Conservation (phyloP, 2,888 invertebrate genomes). For the Tinea trinotella region DNA sequence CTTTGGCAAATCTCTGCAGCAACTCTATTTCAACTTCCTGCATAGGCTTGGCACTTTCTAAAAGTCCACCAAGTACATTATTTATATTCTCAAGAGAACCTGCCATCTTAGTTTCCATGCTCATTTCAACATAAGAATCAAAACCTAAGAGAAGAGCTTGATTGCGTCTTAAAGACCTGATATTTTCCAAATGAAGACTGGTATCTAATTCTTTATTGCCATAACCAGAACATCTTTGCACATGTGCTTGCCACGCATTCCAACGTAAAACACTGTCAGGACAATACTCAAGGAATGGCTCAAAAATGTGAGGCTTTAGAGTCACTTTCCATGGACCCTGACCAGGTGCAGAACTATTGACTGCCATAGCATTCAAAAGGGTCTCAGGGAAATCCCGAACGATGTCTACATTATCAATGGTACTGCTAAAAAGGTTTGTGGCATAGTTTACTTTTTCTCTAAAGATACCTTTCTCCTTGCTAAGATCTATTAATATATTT, state of each 20-base stretch:
- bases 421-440: conserved; percentile 77
- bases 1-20: conserved; percentile 80
- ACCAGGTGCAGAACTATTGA: conserved; percentile 69
- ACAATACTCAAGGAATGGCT: conserved; percentile 88
- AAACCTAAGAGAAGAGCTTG: conserved; percentile 86
- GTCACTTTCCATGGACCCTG: conserved; percentile 90
- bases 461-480: conserved; percentile 74
- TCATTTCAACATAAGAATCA: conserved; percentile 85
- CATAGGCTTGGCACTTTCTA: conserved; percentile 78
- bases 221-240: conserved; percentile 77
- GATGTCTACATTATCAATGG: conserved; percentile 75
- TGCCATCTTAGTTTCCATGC: conserved; percentile 95
- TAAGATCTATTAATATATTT: conserved; percentile 63
- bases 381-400: conserved; percentile 82
- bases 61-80: conserved; percentile 76
- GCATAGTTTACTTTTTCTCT: conserved; percentile 77
- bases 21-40: conserved; percentile 82
- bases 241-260: conserved; percentile 88
- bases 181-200: conserved; percentile 83
- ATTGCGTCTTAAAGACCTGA: conserved; percentile 77
- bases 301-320: conserved; percentile 80
- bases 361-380: conserved; percentile 76
- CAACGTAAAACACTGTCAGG: conserved; percentile 82
- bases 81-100: conserved; percentile 82
- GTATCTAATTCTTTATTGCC: conserved; percentile 77